A percentile compares a stretch with the other conserved stretches of the same genome.
Conservation (phyloP, 2,888 invertebrate species). For the Lithodes maja region DNA sequence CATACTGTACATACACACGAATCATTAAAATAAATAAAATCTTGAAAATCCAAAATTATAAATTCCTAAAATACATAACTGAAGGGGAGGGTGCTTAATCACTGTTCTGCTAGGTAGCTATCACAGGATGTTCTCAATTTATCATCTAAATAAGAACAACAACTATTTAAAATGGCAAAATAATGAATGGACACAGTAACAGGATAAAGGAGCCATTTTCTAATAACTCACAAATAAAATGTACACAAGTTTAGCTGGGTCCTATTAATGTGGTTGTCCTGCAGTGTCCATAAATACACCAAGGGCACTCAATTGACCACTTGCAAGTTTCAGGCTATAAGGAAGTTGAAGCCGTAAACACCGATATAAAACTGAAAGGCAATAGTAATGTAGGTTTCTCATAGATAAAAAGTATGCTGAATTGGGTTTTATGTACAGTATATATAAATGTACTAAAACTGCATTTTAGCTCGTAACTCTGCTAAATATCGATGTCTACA, state of each 20-base stretch:
- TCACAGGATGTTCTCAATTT: slow-evolving; percentile 59
- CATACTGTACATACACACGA: neutral
- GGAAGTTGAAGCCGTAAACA: too few relatives aligned
- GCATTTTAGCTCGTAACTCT: too few relatives aligned
- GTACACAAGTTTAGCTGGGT: neutral
- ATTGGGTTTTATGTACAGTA: too few relatives aligned
- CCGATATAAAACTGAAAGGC: too few relatives aligned
- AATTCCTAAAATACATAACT: slow-evolving; percentile 11
- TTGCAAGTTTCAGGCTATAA: too few relatives aligned
- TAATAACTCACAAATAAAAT: slow-evolving; percentile 31
- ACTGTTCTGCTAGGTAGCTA: slow-evolving; percentile 61
- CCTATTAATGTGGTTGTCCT: slow-evolving; percentile 37
- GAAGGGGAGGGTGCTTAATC: slow-evolving; percentile 41
- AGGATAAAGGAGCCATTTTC: slow-evolving; percentile 24
- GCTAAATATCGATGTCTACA: too few relatives aligned
- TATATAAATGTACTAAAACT: too few relatives aligned
- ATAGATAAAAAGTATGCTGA: too few relatives aligned
- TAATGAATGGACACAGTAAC: slow-evolving; percentile 33
- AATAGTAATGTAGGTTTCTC: too few relatives aligned
- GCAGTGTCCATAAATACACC: neutral
- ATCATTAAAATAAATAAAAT: neutral
- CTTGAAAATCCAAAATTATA: slow-evolving; percentile 6
- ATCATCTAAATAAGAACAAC: slow-evolving; percentile 36
- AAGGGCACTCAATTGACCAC: too few relatives aligned
- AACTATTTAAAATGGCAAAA: slow-evolving; percentile 43